A percentile compares a stretch with the other conserved stretches of the same genome.
phyloP scores from a whole-genome alignment of 2,888 invertebrate species.

The Emmelina monodactyla region DNA sequence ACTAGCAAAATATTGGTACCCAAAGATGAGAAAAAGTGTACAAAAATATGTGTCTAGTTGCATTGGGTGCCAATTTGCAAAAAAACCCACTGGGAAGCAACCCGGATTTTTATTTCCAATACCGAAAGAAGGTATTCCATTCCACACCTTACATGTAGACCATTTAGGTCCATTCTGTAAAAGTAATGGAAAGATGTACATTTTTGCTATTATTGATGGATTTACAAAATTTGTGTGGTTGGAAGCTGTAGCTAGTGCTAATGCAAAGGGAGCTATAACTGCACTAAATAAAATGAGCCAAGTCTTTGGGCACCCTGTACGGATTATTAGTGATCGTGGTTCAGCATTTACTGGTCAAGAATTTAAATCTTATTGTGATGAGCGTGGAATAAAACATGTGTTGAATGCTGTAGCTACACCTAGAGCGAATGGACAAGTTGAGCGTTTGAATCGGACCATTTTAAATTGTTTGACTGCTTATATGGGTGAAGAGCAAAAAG shows the following conservation, averaged over 20 bases:
- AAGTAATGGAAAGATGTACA: conserved; percentile 8
- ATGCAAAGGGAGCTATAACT: conserved; percentile 2
- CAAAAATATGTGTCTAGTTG: conserved; percentile 4
- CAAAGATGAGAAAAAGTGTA: conserved; percentile 5
- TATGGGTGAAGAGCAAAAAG: conserved; percentile 11
- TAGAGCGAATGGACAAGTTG: too few species aligned
- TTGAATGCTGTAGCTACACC: too few species aligned
- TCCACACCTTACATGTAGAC: background rate
- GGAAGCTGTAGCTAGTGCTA: conserved; percentile 6
- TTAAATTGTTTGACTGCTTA: conserved; percentile 6
- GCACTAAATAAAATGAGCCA: conserved; percentile 2
- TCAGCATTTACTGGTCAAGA: conserved; percentile 6
- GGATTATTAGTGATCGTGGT: conserved; percentile 11
- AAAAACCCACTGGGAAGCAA: conserved; percentile 4
- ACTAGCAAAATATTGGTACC: conserved; percentile 6
- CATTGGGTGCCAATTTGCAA: conserved; percentile 2
- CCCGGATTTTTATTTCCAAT: conserved; percentile 3
- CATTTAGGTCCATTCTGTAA: conserved; percentile 8
- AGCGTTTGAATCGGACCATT: too few species aligned
- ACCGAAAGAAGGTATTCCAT: background rate
- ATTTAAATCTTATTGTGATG: conserved; percentile 7
- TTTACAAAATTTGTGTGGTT: conserved; percentile 8
- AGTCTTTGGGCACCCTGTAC: conserved; percentile 6
- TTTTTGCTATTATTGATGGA: conserved; percentile 6
- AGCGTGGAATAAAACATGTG: conserved; percentile 11